These are phyloP conservation scores for Tinamus major DNA, from an alignment of 2,797 vertebrate genomes.

Conservation along the genomic window DNA sequence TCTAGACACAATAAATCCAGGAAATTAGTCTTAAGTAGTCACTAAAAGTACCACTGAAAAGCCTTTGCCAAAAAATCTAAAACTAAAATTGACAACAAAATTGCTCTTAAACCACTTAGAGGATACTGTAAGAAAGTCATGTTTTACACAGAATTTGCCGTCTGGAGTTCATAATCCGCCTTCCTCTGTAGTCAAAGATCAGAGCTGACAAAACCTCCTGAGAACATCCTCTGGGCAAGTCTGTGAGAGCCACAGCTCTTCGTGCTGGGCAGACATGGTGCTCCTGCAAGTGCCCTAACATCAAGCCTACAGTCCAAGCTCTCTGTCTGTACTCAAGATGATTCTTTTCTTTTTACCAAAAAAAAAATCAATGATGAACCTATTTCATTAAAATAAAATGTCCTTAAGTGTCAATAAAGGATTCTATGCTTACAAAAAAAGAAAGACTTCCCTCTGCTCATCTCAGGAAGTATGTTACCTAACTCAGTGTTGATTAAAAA, in stretches of 20 bases:
- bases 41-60: neutral
- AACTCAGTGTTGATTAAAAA: neutral
- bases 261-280: rapidly evolving
- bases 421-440: neutral
- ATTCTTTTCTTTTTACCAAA: neutral
- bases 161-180: rapidly evolving
- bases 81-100: neutral
- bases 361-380: neutral
- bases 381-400: neutral
- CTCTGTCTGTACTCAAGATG: neutral
- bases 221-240: neutral
- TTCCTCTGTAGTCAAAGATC: rapidly evolving
- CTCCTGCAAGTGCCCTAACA: rapidly evolving
- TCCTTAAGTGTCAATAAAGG: neutral
- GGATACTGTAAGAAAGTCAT: rapidly evolving
- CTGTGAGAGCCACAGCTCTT: neutral
- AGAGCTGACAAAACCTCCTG: neutral
- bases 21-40: neutral
- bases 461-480: neutral
- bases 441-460: neutral
- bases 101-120: rapidly evolving
- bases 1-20: neutral
- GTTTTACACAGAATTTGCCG: rapidly evolving
- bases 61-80: neutral
- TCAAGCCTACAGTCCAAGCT: rapidly evolving